Percentiles rank a stretch among this genome's conserved stretches.
These are phyloP conservation scores for Pristionchus maxplancki DNA, from an alignment of 2,888 invertebrate genomes.

Conservation along the genomic window DNA sequence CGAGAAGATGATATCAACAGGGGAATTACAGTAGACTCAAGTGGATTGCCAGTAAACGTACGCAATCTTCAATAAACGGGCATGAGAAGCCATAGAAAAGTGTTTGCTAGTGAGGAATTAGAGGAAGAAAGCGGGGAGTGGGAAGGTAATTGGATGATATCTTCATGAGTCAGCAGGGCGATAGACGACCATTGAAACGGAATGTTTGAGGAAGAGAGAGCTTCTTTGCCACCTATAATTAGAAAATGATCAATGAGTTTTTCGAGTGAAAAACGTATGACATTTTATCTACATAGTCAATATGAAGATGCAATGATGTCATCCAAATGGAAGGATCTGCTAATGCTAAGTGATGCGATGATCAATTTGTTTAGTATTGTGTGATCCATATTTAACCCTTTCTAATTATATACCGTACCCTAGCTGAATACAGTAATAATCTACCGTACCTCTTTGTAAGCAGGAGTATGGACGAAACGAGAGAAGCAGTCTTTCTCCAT, in stretches of 20 bases:
- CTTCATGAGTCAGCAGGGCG: slow-evolving; percentile 53
- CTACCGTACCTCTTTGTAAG: slow-evolving; percentile 63
- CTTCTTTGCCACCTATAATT: slow-evolving; percentile 63
- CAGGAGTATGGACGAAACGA: slow-evolving; percentile 69
- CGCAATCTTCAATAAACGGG: not conserved
- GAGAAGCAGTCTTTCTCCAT: slow-evolving; percentile 73
- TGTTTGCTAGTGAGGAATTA: slow-evolving; percentile 20
- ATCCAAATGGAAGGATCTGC: too few species aligned
- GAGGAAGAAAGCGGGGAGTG: not conserved
- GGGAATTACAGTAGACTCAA: not conserved
- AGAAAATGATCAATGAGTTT: not conserved
- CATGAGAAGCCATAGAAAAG: not conserved
- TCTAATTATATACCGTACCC: not conserved
- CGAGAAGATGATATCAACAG: not conserved
- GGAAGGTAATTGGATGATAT: not conserved
- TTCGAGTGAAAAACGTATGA: too few species aligned
- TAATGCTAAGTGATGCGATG: too few species aligned
- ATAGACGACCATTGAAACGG: slow-evolving; percentile 66
- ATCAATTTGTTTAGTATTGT: too few species aligned
- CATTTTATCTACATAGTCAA: too few species aligned
- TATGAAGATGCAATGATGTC: too few species aligned
- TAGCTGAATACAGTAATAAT: too few species aligned
- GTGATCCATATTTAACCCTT: too few species aligned
- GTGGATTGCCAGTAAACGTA: not conserved
- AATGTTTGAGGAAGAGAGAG: slow-evolving; percentile 68